Evolutionary conservation across 1,140 invertebrate species (phyloP).

Genomic region (Hirudo medicinalis): DNA sequence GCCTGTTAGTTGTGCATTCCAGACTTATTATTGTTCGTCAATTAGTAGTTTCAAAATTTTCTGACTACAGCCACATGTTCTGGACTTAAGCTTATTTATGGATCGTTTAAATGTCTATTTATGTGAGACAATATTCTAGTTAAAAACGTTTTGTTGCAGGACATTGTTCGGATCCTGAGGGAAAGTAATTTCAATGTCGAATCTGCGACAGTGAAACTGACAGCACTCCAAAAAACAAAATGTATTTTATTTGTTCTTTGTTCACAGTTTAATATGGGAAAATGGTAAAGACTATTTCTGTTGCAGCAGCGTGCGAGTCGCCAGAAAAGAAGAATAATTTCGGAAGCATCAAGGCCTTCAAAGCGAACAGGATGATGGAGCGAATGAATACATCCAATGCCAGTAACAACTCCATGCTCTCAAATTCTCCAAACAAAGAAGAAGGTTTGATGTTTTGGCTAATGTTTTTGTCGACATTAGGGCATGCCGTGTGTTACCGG

Average conservation of each 20-base stretch:
- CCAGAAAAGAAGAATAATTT: conserved; percentile 10
- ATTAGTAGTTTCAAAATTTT: too few species aligned
- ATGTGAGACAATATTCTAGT: too few species aligned
- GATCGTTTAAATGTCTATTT: too few species aligned
- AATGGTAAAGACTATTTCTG: too few species aligned
- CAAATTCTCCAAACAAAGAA: conserved; percentile 14
- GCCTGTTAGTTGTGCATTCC: too few species aligned
- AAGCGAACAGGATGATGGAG: neutral
- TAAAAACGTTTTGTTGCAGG: neutral
- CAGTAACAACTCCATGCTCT: neutral
- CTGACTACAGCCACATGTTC: too few species aligned
- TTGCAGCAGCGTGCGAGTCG: too few species aligned
- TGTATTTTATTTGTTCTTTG: neutral
- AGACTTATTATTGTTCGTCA: too few species aligned
- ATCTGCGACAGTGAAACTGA: neutral
- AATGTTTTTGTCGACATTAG: too few species aligned
- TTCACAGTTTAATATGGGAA: too few species aligned
- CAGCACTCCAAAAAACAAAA: conserved; percentile 1
- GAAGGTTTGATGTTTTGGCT: conserved; percentile 14
- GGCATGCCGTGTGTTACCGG: too few species aligned
- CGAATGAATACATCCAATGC: neutral
- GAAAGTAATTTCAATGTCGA: conserved; percentile 8
- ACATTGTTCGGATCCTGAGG: neutral
- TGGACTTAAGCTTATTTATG: too few species aligned
- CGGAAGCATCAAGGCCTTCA: conserved; percentile 20